These are phyloP conservation scores for Orgyia antiqua DNA, from an alignment of 2,888 invertebrate genomes.

Conservation along the genomic window DNA sequence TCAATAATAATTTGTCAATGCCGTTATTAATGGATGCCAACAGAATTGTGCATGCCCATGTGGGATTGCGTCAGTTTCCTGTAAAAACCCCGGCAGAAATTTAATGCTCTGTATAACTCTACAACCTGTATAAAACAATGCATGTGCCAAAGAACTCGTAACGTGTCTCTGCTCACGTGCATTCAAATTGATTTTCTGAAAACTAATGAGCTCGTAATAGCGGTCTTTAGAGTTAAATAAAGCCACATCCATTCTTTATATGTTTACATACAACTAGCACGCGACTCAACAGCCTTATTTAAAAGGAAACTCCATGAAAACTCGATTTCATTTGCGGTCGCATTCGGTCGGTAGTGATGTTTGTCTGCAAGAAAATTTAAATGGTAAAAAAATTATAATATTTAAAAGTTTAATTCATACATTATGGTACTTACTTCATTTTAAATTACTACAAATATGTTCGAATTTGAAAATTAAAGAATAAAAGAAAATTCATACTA, in stretches of 20 bases:
- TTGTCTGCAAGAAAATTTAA: conserved; percentile 1
- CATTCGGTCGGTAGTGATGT: neutral
- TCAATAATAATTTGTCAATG: neutral
- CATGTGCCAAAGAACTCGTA: no score
- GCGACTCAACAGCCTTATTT: conserved; percentile 16
- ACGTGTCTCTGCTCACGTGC: no score
- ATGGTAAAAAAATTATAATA: neutral
- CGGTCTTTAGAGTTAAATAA: conserved; percentile 10
- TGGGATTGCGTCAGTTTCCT: conserved; percentile 50
- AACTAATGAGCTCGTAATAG: conserved; percentile 1
- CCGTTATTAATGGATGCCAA: conserved; percentile 48
- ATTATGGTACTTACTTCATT: no score
- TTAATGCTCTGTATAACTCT: no score
- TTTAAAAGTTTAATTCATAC: no score
- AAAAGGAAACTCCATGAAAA: conserved; percentile 15
- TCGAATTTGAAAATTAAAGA: neutral
- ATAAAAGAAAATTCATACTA: neutral
- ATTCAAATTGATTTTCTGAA: neutral
- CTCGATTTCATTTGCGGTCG: neutral
- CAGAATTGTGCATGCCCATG: conserved; percentile 38
- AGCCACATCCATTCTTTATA: conserved; percentile 19
- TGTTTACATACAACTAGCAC: conserved; percentile 20
- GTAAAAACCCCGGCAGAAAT: no score
- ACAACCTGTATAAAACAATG: no score
- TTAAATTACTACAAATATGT: neutral